Percentiles rank a stretch among this genome's conserved stretches.
These are phyloP conservation scores for Cyaniris semiargus DNA, from an alignment of 2,888 invertebrate species.

Conservation along the genomic window DNA sequence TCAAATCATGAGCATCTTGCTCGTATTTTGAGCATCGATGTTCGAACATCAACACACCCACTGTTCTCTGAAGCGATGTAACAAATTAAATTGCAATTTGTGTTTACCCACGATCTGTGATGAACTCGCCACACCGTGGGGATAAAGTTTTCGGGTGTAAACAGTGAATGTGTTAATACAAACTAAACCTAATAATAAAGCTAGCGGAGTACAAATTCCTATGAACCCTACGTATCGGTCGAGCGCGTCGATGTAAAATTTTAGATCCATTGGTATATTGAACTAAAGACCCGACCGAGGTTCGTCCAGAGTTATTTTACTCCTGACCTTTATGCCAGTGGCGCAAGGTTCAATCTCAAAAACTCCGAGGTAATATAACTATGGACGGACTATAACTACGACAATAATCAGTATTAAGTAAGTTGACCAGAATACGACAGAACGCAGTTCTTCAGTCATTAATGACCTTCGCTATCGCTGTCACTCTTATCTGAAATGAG, in stretches of 20 bases:
- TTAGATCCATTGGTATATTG: slow-evolving; percentile 38
- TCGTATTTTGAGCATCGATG: slow-evolving; percentile 77
- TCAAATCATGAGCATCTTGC: slow-evolving; percentile 29
- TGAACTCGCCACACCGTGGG: slow-evolving; percentile 65
- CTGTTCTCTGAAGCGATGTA: slow-evolving; percentile 56
- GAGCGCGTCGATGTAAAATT: slow-evolving; percentile 22
- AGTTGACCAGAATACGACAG: slow-evolving; percentile 79
- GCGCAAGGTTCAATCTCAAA: neutral
- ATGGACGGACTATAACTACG: slow-evolving; percentile 50
- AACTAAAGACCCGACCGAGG: slow-evolving; percentile 54
- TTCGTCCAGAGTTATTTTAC: slow-evolving; percentile 38
- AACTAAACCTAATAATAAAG: slow-evolving; percentile 64
- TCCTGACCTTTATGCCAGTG: neutral
- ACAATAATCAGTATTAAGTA: slow-evolving; percentile 72
- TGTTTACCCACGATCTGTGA: slow-evolving; percentile 18
- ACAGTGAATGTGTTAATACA: slow-evolving; percentile 80
- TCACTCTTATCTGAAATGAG: slow-evolving; percentile 90
- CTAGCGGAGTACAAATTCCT: slow-evolving; percentile 70
- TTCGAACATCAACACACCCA: slow-evolving; percentile 78
- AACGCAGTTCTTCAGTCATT: slow-evolving; percentile 65
- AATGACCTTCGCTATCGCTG: slow-evolving; percentile 96
- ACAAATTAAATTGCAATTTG: slow-evolving; percentile 32
- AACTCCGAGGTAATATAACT: slow-evolving; percentile 48
- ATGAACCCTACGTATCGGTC: slow-evolving; percentile 46
- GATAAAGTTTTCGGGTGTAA: slow-evolving; percentile 56